Evolutionary conservation across 2,888 invertebrate genomes (phyloP).

Genomic region (Sphinx pinastri): DNA sequence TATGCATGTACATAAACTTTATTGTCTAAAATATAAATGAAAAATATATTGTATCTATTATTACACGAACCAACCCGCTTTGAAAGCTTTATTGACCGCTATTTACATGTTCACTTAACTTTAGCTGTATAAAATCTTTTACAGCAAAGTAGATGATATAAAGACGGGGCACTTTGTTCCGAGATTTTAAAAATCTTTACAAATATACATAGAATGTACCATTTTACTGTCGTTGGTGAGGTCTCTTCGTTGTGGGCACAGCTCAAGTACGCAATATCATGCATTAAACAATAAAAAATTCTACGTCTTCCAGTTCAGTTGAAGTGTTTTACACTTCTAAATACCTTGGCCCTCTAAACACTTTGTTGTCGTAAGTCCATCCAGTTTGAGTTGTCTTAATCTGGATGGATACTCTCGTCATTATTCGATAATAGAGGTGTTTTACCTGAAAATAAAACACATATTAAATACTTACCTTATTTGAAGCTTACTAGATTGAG

Average conservation of each 20-base stretch:
- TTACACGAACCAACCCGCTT: background rate
- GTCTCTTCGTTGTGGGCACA: slow-evolving; percentile 17
- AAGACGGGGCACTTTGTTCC: background rate
- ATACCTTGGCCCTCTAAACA: no score
- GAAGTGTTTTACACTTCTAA: no score
- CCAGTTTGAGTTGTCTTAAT: no score
- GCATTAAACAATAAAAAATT: background rate
- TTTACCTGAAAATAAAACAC: no score
- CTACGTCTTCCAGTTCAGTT: background rate
- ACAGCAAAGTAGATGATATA: background rate
- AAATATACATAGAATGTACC: slow-evolving; percentile 52
- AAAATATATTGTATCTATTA: background rate
- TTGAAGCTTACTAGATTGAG: no score
- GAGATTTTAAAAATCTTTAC: slow-evolving; percentile 40
- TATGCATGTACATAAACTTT: background rate
- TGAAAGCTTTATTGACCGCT: background rate
- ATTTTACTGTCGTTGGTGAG: slow-evolving; percentile 54
- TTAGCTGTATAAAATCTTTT: background rate
- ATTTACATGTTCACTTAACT: slow-evolving; percentile 4
- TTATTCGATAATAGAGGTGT: no score
- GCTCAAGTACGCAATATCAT: slow-evolving; percentile 6
- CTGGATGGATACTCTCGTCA: no score
- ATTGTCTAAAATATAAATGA: background rate
- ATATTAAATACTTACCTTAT: no score
- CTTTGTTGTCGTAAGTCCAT: no score